Conservation (phyloP, 2,888 invertebrate genomes). For the Lordiphosa fenestrarum region DNA sequence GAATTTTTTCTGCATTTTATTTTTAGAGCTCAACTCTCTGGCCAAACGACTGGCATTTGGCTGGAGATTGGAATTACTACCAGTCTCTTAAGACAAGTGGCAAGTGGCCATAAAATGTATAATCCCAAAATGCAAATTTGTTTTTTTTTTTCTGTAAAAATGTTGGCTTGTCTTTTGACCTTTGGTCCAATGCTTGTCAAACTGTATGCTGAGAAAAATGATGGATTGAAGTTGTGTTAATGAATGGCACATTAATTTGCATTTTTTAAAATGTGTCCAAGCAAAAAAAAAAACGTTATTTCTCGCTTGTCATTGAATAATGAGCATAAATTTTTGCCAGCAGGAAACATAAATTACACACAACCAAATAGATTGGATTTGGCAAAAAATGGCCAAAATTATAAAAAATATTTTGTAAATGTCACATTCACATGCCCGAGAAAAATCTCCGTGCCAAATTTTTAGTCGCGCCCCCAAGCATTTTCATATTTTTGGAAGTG, state of each 20-base stretch:
- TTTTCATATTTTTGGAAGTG: conserved; percentile 12
- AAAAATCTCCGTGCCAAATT: conserved; percentile 59
- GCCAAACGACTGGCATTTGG: conserved; percentile 28
- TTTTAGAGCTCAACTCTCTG: conserved; percentile 30
- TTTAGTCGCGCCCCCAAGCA: conserved; percentile 51
- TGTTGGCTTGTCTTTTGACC: conserved; percentile 41
- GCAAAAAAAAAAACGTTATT: conserved; percentile 36
- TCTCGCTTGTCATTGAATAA: conserved; percentile 68
- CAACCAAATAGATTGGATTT: conserved; percentile 48
- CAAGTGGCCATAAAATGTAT: conserved; percentile 14
- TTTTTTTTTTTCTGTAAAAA: too few species aligned
- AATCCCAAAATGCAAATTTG: conserved; percentile 61
- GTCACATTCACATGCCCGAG: conserved; percentile 67
- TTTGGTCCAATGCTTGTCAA: conserved; percentile 57
- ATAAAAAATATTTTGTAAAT: conserved; percentile 61
- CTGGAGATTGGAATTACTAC: conserved; percentile 34
- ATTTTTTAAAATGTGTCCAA: conserved; percentile 63
- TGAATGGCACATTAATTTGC: conserved; percentile 77
- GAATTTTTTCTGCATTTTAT: conserved; percentile 26
- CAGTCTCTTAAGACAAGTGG: conserved; percentile 16
- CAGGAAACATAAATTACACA: conserved; percentile 75
- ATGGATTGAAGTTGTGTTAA: conserved; percentile 62
- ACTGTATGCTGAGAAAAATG: conserved; percentile 49
- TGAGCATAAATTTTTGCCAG: conserved; percentile 44
- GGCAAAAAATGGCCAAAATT: conserved; percentile 25